phyloP scores from a whole-genome alignment of 2,888 invertebrate genomes.

The Cephus sareptanus region DNA sequence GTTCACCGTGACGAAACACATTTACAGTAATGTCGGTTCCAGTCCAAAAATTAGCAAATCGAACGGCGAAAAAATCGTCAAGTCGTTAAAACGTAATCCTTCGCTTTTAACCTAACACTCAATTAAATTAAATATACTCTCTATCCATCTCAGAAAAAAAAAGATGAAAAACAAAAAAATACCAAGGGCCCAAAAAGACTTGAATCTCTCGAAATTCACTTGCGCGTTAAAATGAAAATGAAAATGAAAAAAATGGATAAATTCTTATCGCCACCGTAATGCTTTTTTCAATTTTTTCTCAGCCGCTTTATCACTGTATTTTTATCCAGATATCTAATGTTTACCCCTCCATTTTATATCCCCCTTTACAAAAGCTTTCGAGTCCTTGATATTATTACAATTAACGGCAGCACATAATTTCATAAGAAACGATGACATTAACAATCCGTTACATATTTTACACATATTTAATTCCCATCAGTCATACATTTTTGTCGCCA shows the following conservation, averaged over 20 bases:
- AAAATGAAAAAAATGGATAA: background rate
- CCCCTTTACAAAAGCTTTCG: background rate
- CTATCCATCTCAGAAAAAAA: background rate
- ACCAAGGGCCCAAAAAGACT: background rate
- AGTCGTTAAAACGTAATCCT: background rate
- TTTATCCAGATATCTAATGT: background rate
- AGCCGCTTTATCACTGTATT: background rate
- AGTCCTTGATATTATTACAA: background rate
- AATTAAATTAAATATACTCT: background rate
- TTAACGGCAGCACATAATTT: background rate
- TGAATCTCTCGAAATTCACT: background rate
- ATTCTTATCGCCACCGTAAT: background rate
- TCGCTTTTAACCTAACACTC: background rate
- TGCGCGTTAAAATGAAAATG: background rate
- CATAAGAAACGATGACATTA: background rate
- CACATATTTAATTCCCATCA: background rate
- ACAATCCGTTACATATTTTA: background rate
- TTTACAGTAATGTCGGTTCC: too few species aligned
- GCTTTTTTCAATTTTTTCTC: constrained; percentile 5
- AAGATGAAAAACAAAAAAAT: background rate
- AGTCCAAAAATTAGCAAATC: too few species aligned
- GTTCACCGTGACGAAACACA: background rate
- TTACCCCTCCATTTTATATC: background rate
- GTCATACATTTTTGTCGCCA: background rate
- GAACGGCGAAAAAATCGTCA: too few species aligned